Percentiles rank a stretch among this genome's conserved stretches.
Evolutionary conservation across 1,140 invertebrate species (phyloP).

Genomic region (Heliothis virescens): DNA sequence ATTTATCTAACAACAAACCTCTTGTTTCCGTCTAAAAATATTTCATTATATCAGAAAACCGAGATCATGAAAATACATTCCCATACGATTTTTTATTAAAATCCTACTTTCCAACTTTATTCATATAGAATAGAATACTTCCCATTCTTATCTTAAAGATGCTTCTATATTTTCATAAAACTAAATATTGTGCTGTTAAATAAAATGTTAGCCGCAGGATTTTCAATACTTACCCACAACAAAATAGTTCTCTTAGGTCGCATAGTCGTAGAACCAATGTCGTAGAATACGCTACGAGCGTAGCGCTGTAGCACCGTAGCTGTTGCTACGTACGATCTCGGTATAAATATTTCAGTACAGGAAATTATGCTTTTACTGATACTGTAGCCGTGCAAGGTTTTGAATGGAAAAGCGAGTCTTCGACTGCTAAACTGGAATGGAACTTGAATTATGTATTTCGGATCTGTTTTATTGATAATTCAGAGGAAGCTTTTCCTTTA

Average conservation of each 20-base stretch:
- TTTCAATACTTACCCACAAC: constrained; percentile 54
- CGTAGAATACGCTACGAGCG: constrained; percentile 70
- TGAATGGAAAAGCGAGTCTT: constrained; percentile 71
- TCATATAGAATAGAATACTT: neutral
- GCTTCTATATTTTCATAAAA: neutral
- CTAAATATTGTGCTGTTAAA: constrained; percentile 7
- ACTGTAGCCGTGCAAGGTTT: constrained; percentile 64
- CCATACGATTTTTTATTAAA: neutral
- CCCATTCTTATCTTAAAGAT: neutral
- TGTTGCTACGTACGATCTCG: constrained; percentile 64
- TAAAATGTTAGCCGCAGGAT: constrained; percentile 42
- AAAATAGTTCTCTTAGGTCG: constrained; percentile 73
- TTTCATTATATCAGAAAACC: too few relatives aligned
- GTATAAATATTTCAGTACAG: constrained; percentile 84
- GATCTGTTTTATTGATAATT: constrained; percentile 50
- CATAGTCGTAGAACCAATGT: constrained; percentile 66
- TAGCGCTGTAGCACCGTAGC: constrained; percentile 62
- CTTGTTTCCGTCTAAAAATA: too few relatives aligned
- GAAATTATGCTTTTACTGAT: constrained; percentile 82
- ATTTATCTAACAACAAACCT: too few relatives aligned
- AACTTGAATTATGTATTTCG: constrained; percentile 57
- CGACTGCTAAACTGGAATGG: constrained; percentile 60
- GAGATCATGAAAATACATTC: too few relatives aligned
- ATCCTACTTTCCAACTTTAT: neutral
- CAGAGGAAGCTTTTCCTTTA: constrained; percentile 34